A percentile compares a stretch with the other conserved stretches of the same genome.
Conservation (phyloP, 1,140 invertebrate species). For the Drosophila sucinea region DNA sequence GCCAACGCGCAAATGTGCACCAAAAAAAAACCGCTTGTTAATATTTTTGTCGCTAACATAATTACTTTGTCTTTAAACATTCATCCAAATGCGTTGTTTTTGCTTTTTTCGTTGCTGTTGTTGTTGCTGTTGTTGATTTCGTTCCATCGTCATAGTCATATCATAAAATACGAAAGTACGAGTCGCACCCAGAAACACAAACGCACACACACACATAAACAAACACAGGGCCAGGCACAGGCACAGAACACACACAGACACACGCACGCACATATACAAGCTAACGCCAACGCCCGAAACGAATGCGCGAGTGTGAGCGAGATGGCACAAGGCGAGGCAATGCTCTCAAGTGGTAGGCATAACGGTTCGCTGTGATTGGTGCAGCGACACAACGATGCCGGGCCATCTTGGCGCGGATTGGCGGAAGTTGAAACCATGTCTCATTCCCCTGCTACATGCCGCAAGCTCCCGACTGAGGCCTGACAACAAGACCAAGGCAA, state of each 20-base stretch:
- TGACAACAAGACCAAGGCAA: conserved; percentile 1
- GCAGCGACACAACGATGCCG: conserved; percentile 31
- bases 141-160: conserved; percentile 7
- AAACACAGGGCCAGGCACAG: neutral
- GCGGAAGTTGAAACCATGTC: conserved; percentile 41
- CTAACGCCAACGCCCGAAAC: conserved; percentile 19
- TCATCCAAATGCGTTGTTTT: conserved; percentile 33
- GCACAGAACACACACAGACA: neutral
- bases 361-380: conserved; percentile 64
- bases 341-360: conserved; percentile 43
- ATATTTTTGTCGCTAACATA: conserved; percentile 58
- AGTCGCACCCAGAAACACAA: conserved; percentile 9
- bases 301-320: conserved; percentile 10
- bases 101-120: conserved; percentile 13
- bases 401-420: conserved; percentile 55
- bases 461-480: neutral
- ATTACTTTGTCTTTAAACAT: conserved; percentile 51
- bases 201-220: neutral
- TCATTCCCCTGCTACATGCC: conserved; percentile 18
- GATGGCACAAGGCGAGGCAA: conserved; percentile 29
- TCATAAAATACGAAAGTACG: conserved; percentile 34
- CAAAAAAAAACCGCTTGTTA: conserved; percentile 29
- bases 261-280: neutral
- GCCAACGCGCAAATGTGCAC: conserved; percentile 15
- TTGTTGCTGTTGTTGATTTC: conserved; percentile 6